Conservation (phyloP, 2,888 invertebrate genomes). For the Muscina levida region DNA sequence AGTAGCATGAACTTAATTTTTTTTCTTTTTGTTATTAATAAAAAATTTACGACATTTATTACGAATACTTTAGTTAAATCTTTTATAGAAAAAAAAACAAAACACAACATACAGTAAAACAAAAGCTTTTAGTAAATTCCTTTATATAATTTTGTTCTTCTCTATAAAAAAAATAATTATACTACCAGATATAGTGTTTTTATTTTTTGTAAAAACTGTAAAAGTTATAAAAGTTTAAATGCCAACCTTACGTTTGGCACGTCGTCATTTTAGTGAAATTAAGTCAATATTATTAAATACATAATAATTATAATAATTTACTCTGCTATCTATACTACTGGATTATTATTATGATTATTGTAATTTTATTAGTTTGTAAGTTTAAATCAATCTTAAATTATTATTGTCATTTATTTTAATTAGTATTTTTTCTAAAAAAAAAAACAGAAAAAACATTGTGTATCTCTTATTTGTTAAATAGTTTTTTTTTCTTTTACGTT, state of each 20-base stretch:
- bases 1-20: no score
- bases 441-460: conserved; percentile 44
- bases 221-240: conserved; percentile 19
- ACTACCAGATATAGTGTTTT: conserved; percentile 11
- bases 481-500: conserved; percentile 26
- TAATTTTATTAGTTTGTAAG: conserved; percentile 21
- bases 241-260: no score
- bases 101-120: no score
- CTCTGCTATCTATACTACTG: conserved; percentile 22
- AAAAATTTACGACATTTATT: no score
- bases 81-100: conserved; percentile 32
- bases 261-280: conserved; percentile 45
- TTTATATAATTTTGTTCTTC: conserved; percentile 19
- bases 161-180: no score
- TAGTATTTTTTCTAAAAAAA: conserved; percentile 15
- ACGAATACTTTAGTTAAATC: conserved; percentile 54
- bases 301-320: no score
- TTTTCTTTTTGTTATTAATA: no score
- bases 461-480: conserved; percentile 42
- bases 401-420: conserved; percentile 11
- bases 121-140: conserved; percentile 61
- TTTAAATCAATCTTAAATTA: conserved; percentile 26
- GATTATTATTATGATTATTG: conserved; percentile 27
- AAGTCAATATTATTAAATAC: conserved; percentile 48
- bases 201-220: no score